Evolutionary conservation across 2,888 invertebrate species (phyloP).

Genomic region (Agrochola lota): DNA sequence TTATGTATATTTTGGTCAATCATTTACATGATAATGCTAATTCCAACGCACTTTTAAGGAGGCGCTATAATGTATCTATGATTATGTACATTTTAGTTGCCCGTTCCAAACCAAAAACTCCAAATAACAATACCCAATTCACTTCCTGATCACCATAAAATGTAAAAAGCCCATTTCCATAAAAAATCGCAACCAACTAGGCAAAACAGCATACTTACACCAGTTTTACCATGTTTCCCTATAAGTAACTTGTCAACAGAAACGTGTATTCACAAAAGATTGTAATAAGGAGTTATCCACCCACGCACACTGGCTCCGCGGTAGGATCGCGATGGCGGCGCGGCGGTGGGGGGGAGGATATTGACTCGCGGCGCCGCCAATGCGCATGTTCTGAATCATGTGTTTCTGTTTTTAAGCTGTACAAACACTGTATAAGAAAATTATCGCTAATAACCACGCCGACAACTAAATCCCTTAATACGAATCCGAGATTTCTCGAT

Average conservation of each 20-base stretch:
- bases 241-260: conserved; percentile 53
- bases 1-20: neutral
- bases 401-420: conserved; percentile 88
- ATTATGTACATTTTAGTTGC: conserved; percentile 25
- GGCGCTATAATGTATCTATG: neutral
- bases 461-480: conserved; percentile 69
- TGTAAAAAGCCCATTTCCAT: conserved; percentile 23
- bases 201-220: conserved; percentile 54
- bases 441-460: conserved; percentile 72
- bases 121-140: conserved; percentile 20
- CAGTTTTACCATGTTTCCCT: conserved; percentile 50
- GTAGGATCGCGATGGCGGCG: conserved; percentile 87
- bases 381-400: conserved; percentile 89
- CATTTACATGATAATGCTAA: neutral
- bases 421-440: conserved; percentile 76
- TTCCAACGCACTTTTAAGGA: neutral
- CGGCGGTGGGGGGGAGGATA: conserved; percentile 88
- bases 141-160: conserved; percentile 25
- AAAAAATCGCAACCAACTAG: conserved; percentile 28
- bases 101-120: neutral
- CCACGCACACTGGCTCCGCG: conserved; percentile 72
- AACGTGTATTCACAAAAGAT: conserved; percentile 59
- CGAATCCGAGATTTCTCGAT: conserved; percentile 37
- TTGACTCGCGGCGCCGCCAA: conserved; percentile 87
- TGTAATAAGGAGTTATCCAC: conserved; percentile 71